These are phyloP conservation scores for Hypomecis atomaria DNA, from an alignment of 2,888 invertebrate genomes.

Conservation along the genomic window DNA sequence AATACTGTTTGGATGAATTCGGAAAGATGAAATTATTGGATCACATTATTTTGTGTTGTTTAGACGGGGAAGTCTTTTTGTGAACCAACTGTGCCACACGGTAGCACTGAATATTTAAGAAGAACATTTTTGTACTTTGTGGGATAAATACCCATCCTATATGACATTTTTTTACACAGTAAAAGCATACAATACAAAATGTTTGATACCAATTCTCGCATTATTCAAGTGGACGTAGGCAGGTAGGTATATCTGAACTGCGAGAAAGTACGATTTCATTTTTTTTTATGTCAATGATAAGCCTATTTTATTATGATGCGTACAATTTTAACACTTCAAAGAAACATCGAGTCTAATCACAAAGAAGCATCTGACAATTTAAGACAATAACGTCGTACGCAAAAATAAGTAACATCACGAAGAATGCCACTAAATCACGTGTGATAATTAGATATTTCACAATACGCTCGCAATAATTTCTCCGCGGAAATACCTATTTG, in stretches of 20 bases:
- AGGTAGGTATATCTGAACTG: too few relatives aligned
- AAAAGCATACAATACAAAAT: too few relatives aligned
- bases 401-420: constrained; percentile 33
- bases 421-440: constrained; percentile 32
- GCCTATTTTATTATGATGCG: background rate
- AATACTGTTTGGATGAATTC: constrained; percentile 30
- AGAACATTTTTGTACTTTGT: too few relatives aligned
- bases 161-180: too few relatives aligned
- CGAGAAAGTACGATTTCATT: too few relatives aligned
- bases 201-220: too few relatives aligned
- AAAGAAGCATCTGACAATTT: constrained; percentile 15
- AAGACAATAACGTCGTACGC: constrained; percentile 26
- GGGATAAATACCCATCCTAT: too few relatives aligned
- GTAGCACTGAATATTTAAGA: too few relatives aligned
- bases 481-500: constrained; percentile 46
- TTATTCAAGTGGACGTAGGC: too few relatives aligned
- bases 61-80: background rate
- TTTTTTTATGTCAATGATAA: background rate
- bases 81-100: too few relatives aligned
- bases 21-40: constrained; percentile 29
- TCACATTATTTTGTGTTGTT: constrained; percentile 18
- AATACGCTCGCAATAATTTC: constrained; percentile 47
- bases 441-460: constrained; percentile 44
- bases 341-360: background rate
- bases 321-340: background rate